Percentiles rank a stretch among this genome's conserved stretches.
These are phyloP conservation scores for Silurus aristotelis DNA, from an alignment of 2,797 vertebrate species.

Conservation along the genomic window DNA sequence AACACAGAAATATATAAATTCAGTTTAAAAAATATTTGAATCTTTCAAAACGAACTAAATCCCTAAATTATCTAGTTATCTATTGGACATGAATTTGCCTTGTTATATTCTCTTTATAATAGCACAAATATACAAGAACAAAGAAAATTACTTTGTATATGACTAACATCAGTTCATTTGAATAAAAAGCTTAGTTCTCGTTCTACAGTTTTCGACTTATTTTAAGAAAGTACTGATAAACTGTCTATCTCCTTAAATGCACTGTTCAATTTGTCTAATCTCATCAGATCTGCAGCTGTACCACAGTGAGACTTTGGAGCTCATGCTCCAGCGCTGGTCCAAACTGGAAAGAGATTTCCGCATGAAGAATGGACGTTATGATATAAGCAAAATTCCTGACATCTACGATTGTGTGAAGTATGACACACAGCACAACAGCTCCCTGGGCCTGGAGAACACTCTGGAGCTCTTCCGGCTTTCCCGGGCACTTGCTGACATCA, in stretches of 20 bases:
- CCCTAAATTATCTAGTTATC: not conserved
- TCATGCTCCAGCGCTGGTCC: constrained; percentile 89
- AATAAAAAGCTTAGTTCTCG: not conserved
- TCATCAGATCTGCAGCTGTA: constrained; percentile 82
- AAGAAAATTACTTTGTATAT: not conserved
- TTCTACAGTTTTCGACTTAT: not conserved
- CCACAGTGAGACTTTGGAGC: constrained; percentile 85
- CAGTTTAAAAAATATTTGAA: too few relatives aligned
- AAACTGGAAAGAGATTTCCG: constrained; percentile 86
- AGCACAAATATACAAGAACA: not conserved
- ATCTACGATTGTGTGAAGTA: constrained; percentile 91
- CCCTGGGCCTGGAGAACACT: constrained; percentile 80
- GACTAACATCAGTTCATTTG: not conserved
- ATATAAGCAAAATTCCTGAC: constrained; percentile 89
- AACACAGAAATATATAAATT: too few relatives aligned
- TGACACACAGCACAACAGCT: constrained; percentile 84
- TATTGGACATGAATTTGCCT: not conserved
- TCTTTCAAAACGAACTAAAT: not conserved
- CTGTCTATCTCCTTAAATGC: not conserved
- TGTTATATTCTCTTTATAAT: not conserved
- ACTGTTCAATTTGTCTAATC: not conserved
- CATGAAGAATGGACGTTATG: constrained; percentile 83
- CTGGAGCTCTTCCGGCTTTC: constrained; percentile 82
- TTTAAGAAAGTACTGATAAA: not conserved
- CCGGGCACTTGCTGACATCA: constrained; percentile 82